Conservation (phyloP, 2,113 vertebrate species). For the Montifringilla adamsi region DNA sequence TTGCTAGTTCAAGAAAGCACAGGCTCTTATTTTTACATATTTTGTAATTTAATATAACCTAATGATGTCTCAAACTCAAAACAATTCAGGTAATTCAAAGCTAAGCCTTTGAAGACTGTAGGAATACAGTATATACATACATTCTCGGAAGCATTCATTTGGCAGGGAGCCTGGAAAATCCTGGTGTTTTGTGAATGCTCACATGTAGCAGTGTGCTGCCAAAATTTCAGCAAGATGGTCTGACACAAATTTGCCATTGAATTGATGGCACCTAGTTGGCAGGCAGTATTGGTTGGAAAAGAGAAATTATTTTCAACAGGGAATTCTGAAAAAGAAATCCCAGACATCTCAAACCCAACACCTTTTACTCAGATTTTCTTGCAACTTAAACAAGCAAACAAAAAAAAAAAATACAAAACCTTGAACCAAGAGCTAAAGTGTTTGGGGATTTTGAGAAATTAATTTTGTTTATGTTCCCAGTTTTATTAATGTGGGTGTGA, state of each 20-base stretch:
- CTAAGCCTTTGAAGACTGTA: slow-evolving; percentile 47
- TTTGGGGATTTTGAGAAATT: not conserved
- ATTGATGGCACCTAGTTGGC: slow-evolving; percentile 45
- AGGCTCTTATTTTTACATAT: slow-evolving; percentile 63
- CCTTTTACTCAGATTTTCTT: not conserved
- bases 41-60: slow-evolving; percentile 61
- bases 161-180: slow-evolving; percentile 55
- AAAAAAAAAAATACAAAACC: not conserved
- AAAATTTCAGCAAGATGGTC: slow-evolving; percentile 48
- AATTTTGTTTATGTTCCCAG: not conserved
- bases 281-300: not conserved
- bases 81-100: slow-evolving; percentile 60
- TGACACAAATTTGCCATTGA: slow-evolving; percentile 44
- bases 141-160: slow-evolving; percentile 37
- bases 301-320: not conserved
- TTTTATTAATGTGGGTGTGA: not conserved
- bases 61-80: slow-evolving; percentile 66
- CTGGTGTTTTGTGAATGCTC: slow-evolving; percentile 45
- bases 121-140: slow-evolving; percentile 34
- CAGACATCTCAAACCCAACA: not conserved
- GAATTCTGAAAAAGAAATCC: not conserved
- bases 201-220: slow-evolving; percentile 5
- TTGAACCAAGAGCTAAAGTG: not conserved
- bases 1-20: slow-evolving; percentile 50
- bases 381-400: not conserved